Base-by-base conservation (phyloP, 35 echinoderm and acorn worm species). In the Heliocidaris erythrogramma region DNA sequence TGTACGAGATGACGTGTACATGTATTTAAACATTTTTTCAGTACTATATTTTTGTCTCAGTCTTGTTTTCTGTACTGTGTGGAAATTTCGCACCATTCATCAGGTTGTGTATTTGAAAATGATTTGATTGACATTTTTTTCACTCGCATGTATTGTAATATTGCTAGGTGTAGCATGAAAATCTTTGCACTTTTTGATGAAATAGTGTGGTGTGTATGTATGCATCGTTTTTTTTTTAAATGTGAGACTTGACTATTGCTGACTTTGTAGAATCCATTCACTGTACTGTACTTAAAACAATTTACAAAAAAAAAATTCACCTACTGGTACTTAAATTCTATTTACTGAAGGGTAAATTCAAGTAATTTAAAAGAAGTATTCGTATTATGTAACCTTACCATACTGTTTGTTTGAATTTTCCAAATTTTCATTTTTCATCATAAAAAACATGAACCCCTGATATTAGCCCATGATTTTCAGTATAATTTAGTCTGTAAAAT, bases 31-130 rank as follows among this genome's bases (percentile, higher is more conserved):
- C 7, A 78, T 24, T 78, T 78, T 78, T 78, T 78, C 65, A 78
- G 65, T 78, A 78, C 65, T 78, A 78, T 27, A 78, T 78, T 56
- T 53, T 78, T 78, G 65, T 78, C 65, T 78, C 65, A 78, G 65
- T 78, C 5, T 78, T 78, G 2, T 56, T 14, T 78, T 78, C 65
- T 78, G 65, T 78, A 78, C 65, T 78, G 65, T 78, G 27, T 78
- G 65, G 65, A 78, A 21, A 78, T 5, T 78, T 18, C 27, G 65
- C 65, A 78, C 65, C 65, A 78, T n/a, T 78, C 52, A 56, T 56
- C 52, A 12, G 65, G 65, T 21, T 7, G 27, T 27, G 18, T 78
- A 27, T 78, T 21, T 56, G 52, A 42, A 42, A 42, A 42, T 42
- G 35, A 42, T 42, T 42, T 42, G 35, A 78, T n/a, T n/a, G 24